Percentiles rank a stretch among this genome's conserved stretches.
These are phyloP conservation scores for Triplophysa siluroides DNA, from an alignment of 2,113 vertebrate genomes.

Conservation along the genomic window DNA sequence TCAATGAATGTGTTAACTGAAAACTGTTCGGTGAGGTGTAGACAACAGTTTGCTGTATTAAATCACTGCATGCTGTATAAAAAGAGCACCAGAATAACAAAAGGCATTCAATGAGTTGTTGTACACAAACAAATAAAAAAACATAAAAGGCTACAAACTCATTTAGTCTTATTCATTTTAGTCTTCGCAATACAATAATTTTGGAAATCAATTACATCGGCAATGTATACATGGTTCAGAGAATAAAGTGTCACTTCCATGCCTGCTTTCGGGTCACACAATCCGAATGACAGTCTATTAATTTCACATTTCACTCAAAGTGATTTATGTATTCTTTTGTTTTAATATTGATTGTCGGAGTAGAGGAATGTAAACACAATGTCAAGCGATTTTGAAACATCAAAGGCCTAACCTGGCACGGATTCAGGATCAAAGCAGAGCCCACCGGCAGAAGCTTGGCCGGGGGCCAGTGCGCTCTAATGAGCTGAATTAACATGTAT, in stretches of 20 bases:
- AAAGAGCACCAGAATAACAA: too few relatives aligned
- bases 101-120: too few relatives aligned
- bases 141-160: too few relatives aligned
- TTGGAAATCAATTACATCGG: background rate
- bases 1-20: constrained; percentile 68
- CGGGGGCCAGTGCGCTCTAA: constrained; percentile 73
- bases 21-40: background rate
- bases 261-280: background rate
- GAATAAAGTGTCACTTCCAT: too few relatives aligned
- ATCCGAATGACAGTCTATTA: background rate
- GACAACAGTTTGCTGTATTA: background rate
- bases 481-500: constrained; percentile 81
- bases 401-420: constrained; percentile 74
- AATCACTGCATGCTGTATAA: too few relatives aligned
- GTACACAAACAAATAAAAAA: background rate
- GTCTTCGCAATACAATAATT: too few relatives aligned
- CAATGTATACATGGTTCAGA: too few relatives aligned
- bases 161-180: too few relatives aligned
- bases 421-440: constrained; percentile 75
- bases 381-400: constrained; percentile 57
- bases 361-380: constrained; percentile 50
- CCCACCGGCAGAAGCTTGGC: constrained; percentile 69
- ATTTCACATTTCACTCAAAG: background rate
- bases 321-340: constrained; percentile 12
- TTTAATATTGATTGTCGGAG: constrained; percentile 46